Conservation (phyloP, 2,888 invertebrate genomes). For the Drosophila ustulata region DNA sequence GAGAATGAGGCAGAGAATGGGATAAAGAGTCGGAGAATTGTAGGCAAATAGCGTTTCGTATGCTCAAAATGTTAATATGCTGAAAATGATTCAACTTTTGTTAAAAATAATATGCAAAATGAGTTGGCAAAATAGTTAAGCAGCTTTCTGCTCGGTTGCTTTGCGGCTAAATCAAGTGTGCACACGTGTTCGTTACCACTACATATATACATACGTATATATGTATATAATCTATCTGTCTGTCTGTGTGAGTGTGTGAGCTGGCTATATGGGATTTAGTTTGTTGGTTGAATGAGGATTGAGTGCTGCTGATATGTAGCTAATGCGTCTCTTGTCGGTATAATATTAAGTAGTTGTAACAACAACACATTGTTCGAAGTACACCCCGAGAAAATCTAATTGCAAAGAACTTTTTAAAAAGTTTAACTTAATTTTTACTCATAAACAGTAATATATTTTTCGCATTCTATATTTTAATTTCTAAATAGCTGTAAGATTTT, state of each 20-base stretch:
- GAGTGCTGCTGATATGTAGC: slow-evolving; percentile 43
- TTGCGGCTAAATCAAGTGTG: slow-evolving; percentile 55
- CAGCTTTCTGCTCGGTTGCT: slow-evolving; percentile 64
- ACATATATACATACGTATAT: neutral
- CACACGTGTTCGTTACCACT: slow-evolving; percentile 3
- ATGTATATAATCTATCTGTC: neutral
- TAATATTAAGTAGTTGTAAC: slow-evolving; percentile 25
- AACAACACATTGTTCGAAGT: slow-evolving; percentile 11
- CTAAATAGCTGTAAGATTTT: no score
- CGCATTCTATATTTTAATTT: no score
- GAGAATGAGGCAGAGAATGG: neutral
- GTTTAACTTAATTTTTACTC: no score
- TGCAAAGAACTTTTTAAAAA: no score
- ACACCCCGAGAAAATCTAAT: slow-evolving; percentile 5
- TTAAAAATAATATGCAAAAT: slow-evolving; percentile 67
- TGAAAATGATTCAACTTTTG: slow-evolving; percentile 67
- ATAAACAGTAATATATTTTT: no score
- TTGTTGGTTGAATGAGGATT: slow-evolving; percentile 32
- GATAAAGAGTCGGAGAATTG: neutral
- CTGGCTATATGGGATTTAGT: slow-evolving; percentile 30
- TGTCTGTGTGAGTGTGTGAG: slow-evolving; percentile 20
- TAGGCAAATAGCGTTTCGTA: slow-evolving; percentile 40
- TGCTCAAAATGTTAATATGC: slow-evolving; percentile 56
- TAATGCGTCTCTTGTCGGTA: slow-evolving; percentile 34
- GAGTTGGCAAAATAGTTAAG: slow-evolving; percentile 73